These are phyloP conservation scores for Pachyramphus minor DNA, from an alignment of 2,113 vertebrate species.

Conservation along the genomic window DNA sequence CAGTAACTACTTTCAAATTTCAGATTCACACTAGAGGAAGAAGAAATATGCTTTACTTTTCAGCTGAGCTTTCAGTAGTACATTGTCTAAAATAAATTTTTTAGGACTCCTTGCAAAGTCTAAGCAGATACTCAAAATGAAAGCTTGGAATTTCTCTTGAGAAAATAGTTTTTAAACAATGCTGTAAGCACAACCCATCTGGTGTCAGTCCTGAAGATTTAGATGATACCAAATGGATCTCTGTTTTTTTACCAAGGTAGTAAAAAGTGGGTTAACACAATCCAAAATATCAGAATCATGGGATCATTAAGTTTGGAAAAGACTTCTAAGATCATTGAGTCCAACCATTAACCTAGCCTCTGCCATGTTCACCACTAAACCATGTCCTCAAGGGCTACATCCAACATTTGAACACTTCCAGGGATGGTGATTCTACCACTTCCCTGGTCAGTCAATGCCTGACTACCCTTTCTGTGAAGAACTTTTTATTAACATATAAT, in stretches of 20 bases:
- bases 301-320: accelerated
- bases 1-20: neutral
- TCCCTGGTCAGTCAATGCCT: neutral
- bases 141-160: neutral
- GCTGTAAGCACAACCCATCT: neutral
- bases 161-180: neutral
- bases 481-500: neutral
- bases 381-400: no score
- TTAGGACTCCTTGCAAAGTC: neutral
- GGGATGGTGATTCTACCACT: neutral
- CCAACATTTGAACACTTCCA: neutral
- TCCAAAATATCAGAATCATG: neutral
- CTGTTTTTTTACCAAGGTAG: neutral
- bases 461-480: neutral
- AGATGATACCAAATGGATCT: neutral
- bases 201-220: neutral
- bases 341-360: neutral
- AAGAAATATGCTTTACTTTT: neutral
- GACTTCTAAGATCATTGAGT: neutral
- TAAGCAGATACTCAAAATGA: neutral
- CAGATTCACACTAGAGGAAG: neutral
- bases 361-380: neutral
- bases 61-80: neutral
- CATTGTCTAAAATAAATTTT: neutral
- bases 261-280: neutral